phyloP scores from a whole-genome alignment of 2,888 invertebrate species.

The Tetrapedia diversipes region DNA sequence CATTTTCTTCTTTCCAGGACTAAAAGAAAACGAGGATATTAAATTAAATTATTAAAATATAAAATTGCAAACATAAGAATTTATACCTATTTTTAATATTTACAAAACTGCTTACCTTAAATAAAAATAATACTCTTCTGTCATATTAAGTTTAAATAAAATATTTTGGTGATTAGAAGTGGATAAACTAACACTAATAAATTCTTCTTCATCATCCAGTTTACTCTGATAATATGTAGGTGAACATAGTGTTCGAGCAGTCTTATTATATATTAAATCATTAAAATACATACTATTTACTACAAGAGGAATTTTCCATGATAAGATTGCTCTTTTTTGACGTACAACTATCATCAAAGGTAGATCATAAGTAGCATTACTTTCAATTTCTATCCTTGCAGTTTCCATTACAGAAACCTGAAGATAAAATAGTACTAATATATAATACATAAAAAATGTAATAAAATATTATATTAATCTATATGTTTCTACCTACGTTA shows the following conservation, averaged over 20 bases:
- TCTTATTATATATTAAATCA: conserved; percentile 71
- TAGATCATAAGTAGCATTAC: conserved; percentile 84
- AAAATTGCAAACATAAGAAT: not conserved
- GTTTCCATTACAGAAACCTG: conserved; percentile 64
- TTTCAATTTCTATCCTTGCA: conserved; percentile 77
- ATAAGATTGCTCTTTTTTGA: conserved; percentile 89
- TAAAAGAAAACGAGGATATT: conserved; percentile 33
- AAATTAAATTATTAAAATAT: not conserved
- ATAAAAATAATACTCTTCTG: conserved; percentile 85
- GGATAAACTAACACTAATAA: conserved; percentile 87
- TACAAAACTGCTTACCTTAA: conserved; percentile 78
- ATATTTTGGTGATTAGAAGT: conserved; percentile 86
- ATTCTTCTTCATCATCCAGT: conserved; percentile 80
- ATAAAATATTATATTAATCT: not conserved
- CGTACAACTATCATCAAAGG: conserved; percentile 90
- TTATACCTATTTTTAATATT: not conserved
- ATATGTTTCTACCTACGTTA: conserved; percentile 70
- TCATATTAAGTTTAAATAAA: conserved; percentile 85
- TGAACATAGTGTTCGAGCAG: conserved; percentile 86
- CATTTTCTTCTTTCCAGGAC: conserved; percentile 65
- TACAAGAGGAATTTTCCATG: conserved; percentile 90
- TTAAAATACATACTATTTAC: conserved; percentile 81
- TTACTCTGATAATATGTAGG: conserved; percentile 83
- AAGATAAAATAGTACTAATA: conserved; percentile 7
- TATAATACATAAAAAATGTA: not conserved